Evolutionary conservation across 2,888 invertebrate genomes (phyloP), one percentile per base, ranked within the genome.

Genomic region (Stenurella melanura): DNA sequence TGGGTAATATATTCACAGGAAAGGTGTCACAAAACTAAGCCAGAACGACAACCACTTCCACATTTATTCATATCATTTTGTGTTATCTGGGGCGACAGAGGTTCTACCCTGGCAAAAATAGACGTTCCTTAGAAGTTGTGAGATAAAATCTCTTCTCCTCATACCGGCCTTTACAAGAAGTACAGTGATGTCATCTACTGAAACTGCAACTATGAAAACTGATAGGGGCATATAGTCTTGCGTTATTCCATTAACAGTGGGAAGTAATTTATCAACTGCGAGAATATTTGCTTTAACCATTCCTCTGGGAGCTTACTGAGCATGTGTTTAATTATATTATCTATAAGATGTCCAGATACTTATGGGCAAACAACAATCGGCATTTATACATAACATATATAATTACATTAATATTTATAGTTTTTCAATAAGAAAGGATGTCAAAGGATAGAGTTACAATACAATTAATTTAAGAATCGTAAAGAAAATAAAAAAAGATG

Each of bases 131-230:
- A 80, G 75, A 21, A 83, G 64, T 54, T 60, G 74, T 21, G 70
- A 76, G 21, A 69, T 81, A 74, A 81, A 83, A 76, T 85, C 86
- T 86, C 85, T 89, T 87, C 87, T 88, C 78, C 88, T 88, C 83
- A 85, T 67, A 26, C 66, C 85, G 74, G 88, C 87, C 85, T 85
- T 84, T 75, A 84, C 83, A 75, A 85, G 81, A 75, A 83, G 83
- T 80, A 84, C 85, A 84, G 84, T 87, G 84, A 83, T 88, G 90
- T 90, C 90, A 90, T 89, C 90, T 90, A 87, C 89, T 87, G 87
- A 85, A 81, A 63, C 76, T 81, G 84, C 82, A 80, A 85, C 82
- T 82, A 85, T 80, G 79, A 80, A 75, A 76, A 81, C 74, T 78
- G 84, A 60, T 56, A 54, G 71, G 67, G 57, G 11, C 72, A 57